Evolutionary conservation across 2,797 vertebrate species (phyloP), one percentile per base, ranked within the genome.

Genomic region (Epinephelus malabaricus): DNA sequence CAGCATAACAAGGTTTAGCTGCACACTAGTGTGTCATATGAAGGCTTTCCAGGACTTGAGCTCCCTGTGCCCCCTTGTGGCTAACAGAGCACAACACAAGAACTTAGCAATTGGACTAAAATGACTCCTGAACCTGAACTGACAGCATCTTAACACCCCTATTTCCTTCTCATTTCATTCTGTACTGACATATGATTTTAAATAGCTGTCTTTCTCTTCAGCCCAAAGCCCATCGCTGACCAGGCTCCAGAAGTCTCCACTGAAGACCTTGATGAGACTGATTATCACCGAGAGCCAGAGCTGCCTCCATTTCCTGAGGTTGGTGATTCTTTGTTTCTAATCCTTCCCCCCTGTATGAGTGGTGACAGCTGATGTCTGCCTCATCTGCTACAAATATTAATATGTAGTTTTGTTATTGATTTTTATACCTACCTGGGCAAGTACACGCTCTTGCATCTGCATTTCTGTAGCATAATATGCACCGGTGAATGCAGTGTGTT

Each of bases 281-380:
- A 79, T 64, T 66, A 45, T 50, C n/a, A 8, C 13, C 47, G 5
- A 47, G 86, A 84, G 40, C 47, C 80, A 25, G 79, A 88, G 55
- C 50, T 79, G 1, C 38, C 76, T 30, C 65, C 86, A 2, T 92
- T 95, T 69, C 95, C 95, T 34, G 93, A 96, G 91, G 95, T 95
- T 51, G 13, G 86, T 83, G 21, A 60, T 53, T 73, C 23, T 68
- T 23, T 61, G 14, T 63, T 27, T 74, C n/a, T 59, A 34, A 60
- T 69, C 25, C 5, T 1, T 30, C 9, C 12, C 12, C 7, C 5
- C 13, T 59, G 68, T 1, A 1, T 69, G 3, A 62, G 53, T 47
- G 4, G 11, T 62, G 13, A 27, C 40, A 46, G 11, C 11, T 73
- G 18, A 27, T 53, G 5, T 69, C 13, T 73, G 25, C 40, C 5